Conservation (phyloP, 2,888 invertebrate genomes). For the Villa cingulata region DNA sequence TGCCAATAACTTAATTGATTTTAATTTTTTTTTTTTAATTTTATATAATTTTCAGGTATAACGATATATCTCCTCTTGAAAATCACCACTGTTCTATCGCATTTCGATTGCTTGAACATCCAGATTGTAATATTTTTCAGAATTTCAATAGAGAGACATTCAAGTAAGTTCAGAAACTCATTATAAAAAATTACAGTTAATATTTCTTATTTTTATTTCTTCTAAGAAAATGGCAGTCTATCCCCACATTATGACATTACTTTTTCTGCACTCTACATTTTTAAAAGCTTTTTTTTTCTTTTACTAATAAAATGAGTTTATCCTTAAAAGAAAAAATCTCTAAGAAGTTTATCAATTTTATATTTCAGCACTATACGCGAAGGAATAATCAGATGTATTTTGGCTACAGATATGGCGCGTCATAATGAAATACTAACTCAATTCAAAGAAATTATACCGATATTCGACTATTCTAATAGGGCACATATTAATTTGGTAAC, state of each 20-base stretch:
- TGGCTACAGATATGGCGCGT: conserved; percentile 67
- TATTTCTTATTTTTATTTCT: no score
- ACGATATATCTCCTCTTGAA: conserved; percentile 73
- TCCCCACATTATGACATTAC: no score
- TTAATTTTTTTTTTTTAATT: conserved; percentile 3
- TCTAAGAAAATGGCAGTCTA: no score
- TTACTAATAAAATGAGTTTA: no score
- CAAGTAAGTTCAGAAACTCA: no score
- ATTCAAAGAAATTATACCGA: conserved; percentile 50
- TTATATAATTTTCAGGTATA: conserved; percentile 44
- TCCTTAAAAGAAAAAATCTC: no score
- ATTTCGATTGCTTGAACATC: conserved; percentile 63
- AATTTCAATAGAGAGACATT: conserved; percentile 49
- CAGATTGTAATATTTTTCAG: conserved; percentile 66
- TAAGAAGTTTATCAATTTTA: not conserved
- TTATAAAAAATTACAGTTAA: no score
- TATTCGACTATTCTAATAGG: conserved; percentile 54
- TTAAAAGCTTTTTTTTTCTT: no score
- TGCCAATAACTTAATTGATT: not conserved
- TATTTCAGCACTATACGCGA: conserved; percentile 48
- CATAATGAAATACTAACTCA: conserved; percentile 64
- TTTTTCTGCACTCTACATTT: no score
- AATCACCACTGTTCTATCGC: conserved; percentile 79
- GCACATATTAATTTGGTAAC: conserved; percentile 57
- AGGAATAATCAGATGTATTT: conserved; percentile 63